A percentile compares a stretch with the other conserved stretches of the same genome.
Evolutionary conservation across 64 coral and sea anemone species (phyloP).

Genomic region (Montipora capricornis): DNA sequence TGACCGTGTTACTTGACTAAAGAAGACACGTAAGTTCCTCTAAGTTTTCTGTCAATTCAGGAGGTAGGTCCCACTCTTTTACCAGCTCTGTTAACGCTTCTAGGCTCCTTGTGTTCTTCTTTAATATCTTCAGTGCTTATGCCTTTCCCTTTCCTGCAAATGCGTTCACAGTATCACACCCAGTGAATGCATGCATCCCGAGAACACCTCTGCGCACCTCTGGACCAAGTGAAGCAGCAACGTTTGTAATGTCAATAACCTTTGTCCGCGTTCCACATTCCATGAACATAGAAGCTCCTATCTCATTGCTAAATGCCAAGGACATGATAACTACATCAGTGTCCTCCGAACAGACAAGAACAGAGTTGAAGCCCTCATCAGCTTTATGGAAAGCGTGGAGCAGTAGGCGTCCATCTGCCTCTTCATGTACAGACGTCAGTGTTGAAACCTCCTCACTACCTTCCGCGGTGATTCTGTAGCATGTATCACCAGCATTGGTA

Average conservation of each 20-base stretch:
- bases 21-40: conserved; percentile 10
- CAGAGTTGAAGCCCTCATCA: conserved; percentile 24
- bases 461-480: no score
- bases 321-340: conserved; percentile 45
- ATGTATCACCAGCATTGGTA: conserved; percentile 4
- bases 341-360: conserved; percentile 34
- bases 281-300: conserved; percentile 8
- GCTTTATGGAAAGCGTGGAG: conserved; percentile 39
- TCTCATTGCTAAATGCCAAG: conserved; percentile 32
- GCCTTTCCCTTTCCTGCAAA: conserved; percentile 30
- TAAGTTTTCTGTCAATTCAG: conserved; percentile 4
- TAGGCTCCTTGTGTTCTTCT: not conserved
- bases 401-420: conserved; percentile 31
- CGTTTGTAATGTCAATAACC: conserved; percentile 26
- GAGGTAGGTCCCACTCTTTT: conserved; percentile 21
- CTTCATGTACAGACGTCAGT: not conserved
- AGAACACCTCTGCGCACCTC: conserved; percentile 30
- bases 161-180: conserved; percentile 43
- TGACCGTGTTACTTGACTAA: conserved; percentile 5
- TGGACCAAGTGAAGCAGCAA: not conserved
- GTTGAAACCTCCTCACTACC: no score
- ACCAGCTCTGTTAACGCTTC: conserved; percentile 2
- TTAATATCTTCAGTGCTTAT: not conserved
- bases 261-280: conserved; percentile 14
- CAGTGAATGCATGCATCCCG: conserved; percentile 51